Evolutionary conservation across 2,888 invertebrate species (phyloP).

Genomic region (Celastrina argiolus): DNA sequence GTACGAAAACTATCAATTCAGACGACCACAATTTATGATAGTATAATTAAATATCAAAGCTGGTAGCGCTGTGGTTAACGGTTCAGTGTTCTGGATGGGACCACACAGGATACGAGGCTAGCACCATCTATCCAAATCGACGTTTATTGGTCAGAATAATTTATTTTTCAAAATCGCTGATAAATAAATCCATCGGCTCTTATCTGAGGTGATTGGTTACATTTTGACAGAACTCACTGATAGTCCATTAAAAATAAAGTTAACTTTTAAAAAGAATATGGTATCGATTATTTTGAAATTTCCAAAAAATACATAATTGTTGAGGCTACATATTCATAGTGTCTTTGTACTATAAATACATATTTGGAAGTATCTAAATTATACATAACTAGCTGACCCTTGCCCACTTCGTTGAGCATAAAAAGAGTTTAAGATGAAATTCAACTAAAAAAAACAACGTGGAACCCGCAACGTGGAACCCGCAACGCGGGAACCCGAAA

Average conservation of each 20-base stretch:
- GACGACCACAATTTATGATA: neutral
- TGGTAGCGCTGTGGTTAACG: constrained; percentile 1
- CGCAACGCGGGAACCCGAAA: too few species aligned
- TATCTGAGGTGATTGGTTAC: neutral
- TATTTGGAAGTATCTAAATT: too few species aligned
- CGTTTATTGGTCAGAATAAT: neutral
- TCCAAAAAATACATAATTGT: too few species aligned
- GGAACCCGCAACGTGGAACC: too few species aligned
- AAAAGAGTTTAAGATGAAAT: too few species aligned
- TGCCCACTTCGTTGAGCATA: too few species aligned
- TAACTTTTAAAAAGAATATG: too few species aligned
- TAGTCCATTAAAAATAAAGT: neutral
- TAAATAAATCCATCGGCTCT: neutral
- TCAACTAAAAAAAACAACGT: too few species aligned
- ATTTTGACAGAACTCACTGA: neutral
- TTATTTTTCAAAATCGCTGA: neutral
- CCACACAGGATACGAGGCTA: neutral
- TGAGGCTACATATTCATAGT: too few species aligned
- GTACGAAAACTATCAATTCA: neutral
- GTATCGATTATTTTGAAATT: too few species aligned
- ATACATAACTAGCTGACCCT: too few species aligned
- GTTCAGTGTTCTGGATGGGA: neutral
- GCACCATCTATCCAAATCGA: neutral
- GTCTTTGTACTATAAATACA: too few species aligned
- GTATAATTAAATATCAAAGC: neutral